Evolutionary conservation across 2,113 vertebrate genomes (phyloP), one percentile per base, ranked within the genome.

Genomic region (Manacus vitellinus): DNA sequence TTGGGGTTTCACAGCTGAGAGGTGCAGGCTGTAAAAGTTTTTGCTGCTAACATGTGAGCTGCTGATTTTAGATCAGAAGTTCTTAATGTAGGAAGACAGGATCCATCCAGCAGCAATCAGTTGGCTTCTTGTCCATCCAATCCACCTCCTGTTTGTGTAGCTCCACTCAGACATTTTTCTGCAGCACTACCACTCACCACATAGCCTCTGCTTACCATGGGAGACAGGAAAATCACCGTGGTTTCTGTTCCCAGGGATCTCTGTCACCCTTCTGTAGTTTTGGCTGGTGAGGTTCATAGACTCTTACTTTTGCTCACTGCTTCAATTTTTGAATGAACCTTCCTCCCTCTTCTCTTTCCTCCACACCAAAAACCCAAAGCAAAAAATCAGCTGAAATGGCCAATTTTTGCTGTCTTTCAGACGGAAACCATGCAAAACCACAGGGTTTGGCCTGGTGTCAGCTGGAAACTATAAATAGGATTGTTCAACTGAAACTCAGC

Each of bases 351-450:
- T 88, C 89, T 83, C 86, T 95, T 44, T 81, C 33, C 85, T 92
- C 91, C 10, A 0, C 81, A 88, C 89, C 79, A 93, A 96, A 92
- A 95, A 93, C 70, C 88, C 76, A 92, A 95, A 93, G 58, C 55
- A 89, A 85, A 90, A 96, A 94, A 89, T 94, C 84, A 96, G 88
- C 95, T 94, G 85, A 96, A 95, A 94, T 93, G 62, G 78, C 28
- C 87, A 75, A 56, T 88, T 93, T 95, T 91, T 95, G 49, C 87
- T 17, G 6, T 18, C 59, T 94, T 97, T 88, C 68, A 84, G 92
- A 95, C 58, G 65, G 94, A 96, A 95, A 94, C 92, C 95, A 91
- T 83, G 68, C 41, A 85, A 97, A 97, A 94, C 96, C 93, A 94
- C 91, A 41, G 90, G 91, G 61, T 92, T 95, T 90, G 94, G 95